Evolutionary conservation across 2,113 vertebrate species (phyloP), one percentile per base, ranked within the genome.

Genomic region (Ameiurus melas): DNA sequence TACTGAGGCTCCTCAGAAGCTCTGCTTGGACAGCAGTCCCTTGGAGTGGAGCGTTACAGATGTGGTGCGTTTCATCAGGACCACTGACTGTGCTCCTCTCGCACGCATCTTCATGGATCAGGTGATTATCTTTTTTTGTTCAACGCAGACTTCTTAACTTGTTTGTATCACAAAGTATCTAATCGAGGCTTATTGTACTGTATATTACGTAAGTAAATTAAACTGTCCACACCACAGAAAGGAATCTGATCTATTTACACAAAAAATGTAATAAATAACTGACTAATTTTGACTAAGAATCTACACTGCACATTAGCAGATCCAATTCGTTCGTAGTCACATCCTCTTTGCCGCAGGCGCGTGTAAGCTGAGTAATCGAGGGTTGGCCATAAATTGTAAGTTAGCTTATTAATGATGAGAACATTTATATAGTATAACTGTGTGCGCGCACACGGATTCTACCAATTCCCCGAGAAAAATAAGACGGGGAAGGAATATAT

Each of bases 101-200:
- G 97, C 98, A 0, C 96, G 97, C 91, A 98, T 99, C 92, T 99
- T 99, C 94, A 93, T 98, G 92, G 98, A 99, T 94, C 98, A 99
- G 96, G 98, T 99, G 96, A 78, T 71, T 36, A 39, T 36, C 20
- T 36, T 8, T 6, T 6, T 62, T 39, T 62, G 12, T 81, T 81
- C 19, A 57, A 30, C 19, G 3, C n/a, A 3, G 27, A 75, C 33
- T 2, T 19, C 6, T 17, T 7, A 73, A 39, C 71, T 39, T n/a
- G 39, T 27, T n/a, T 25, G 20, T 22, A 75, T 25, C 16, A 12
- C 13, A 25, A 17, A 30, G 22, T 30, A 25, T 79, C 20, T 75
- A 9, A 25, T 27, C 51, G 51, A n/a, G 6, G 5, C n/a, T 8
- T 30, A 6, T 3, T 58, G 19, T 58, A 57, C 55, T 58, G 53